Evolutionary conservation across 2,797 vertebrate genomes (phyloP), one percentile per base, ranked within the genome.

Genomic region (Perodicticus potto): DNA sequence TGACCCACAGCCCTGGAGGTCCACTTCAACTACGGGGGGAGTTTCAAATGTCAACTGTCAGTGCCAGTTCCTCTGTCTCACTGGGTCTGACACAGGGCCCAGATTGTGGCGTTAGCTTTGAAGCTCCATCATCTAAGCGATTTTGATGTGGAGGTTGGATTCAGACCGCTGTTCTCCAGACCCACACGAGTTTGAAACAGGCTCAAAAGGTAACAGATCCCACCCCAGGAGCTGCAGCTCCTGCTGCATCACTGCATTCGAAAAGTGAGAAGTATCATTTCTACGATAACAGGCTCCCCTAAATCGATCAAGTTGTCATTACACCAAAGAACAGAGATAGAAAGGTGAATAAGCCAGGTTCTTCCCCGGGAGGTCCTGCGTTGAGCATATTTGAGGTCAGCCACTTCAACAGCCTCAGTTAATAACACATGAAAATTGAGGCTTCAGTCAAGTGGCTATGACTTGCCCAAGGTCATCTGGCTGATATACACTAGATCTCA

Each of bases 171-270:
- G 23, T 45, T 40, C 11, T 13, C 5, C 2, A n/a, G 61, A 8
- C 11, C 29, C 11, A 14, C 9, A 1, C 17, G 27, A 3, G 57
- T 40, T 22, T 0, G 65, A 16, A 3, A 2, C 0, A 22, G 17
- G n/a, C 23, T 37, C 27, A 17, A 37, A 13, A 13, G 2, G 12
- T 5, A 32, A 77, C 34, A 20, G 7, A 40, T 10, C 17, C 65
- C 3, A 2, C 16, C 25, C 34, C 61, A 23, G 0, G 19, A 9
- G 63, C 17, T 1, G 5, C 20, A 20, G 8, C 0, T 45, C 43
- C 32, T 17, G 11, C 20, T 16, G 25, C 29, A 3, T 16, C 49
- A 37, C 7, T 29, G 2, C 12, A 10, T 0, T 8, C 53, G 13
- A 12, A 22, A 32, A 93, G 4, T 17, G 65, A 65, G 27, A n/a